Percentiles rank a stretch among this genome's conserved stretches.
These are phyloP conservation scores for Andrena flavipes DNA, from an alignment of 2,888 invertebrate genomes.

Conservation along the genomic window DNA sequence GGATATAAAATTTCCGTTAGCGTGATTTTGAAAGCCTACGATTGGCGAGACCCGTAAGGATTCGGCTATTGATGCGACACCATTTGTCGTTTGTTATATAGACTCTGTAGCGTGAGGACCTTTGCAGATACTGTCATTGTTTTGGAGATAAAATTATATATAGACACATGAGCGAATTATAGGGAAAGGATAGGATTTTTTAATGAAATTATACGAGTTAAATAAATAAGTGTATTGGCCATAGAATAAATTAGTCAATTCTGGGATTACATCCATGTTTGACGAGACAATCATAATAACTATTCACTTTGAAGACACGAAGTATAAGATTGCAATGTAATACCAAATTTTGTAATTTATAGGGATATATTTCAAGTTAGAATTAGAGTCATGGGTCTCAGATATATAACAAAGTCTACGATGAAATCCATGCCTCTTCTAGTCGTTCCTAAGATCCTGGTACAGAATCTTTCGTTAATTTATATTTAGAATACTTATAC, in stretches of 20 bases:
- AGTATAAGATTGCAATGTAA: not conserved
- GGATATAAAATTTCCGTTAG: constrained; percentile 81
- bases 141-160: not conserved
- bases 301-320: not conserved
- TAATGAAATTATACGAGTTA: no score
- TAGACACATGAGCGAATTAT: no score
- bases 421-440: constrained; percentile 71
- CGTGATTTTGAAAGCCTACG: constrained; percentile 68
- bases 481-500: constrained; percentile 82
- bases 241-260: no score
- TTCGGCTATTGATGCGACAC: not conserved
- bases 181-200: no score
- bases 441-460: constrained; percentile 72
- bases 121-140: not conserved
- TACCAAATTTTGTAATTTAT: not conserved
- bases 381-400: not conserved
- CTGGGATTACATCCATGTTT: no score
- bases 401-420: not conserved
- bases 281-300: not conserved
- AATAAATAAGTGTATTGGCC: no score
- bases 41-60: constrained; percentile 4
- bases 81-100: not conserved
- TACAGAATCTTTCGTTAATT: constrained; percentile 83
- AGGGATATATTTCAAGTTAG: not conserved
- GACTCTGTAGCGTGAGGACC: not conserved